Conservation (phyloP, 2,888 invertebrate genomes). For the Spodoptera picta region DNA sequence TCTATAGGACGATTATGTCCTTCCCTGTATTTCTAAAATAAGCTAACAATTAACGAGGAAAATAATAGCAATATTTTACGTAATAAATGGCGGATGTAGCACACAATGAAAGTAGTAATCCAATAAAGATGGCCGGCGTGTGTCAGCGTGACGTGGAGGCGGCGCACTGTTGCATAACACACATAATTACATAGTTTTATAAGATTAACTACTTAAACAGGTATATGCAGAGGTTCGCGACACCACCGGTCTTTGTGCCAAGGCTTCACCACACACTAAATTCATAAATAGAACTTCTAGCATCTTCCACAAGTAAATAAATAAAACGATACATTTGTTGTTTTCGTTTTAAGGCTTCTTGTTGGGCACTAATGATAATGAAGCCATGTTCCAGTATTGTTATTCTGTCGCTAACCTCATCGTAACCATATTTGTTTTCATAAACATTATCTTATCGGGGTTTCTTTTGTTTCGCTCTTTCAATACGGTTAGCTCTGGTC, state of each 20-base stretch:
- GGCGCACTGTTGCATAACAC: conserved; percentile 60
- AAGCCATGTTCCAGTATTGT: conserved; percentile 38
- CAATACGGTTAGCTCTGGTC: conserved; percentile 52
- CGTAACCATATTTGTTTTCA: conserved; percentile 63
- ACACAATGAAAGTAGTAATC: conserved; percentile 67
- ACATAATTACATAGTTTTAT: conserved; percentile 62
- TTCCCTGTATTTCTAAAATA: conserved; percentile 1
- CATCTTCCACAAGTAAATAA: conserved; percentile 41
- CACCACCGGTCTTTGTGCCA: conserved; percentile 39
- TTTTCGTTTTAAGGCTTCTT: conserved; percentile 11
- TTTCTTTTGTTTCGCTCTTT: conserved; percentile 67
- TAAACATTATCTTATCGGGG: conserved; percentile 65
- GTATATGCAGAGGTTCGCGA: conserved; percentile 37
- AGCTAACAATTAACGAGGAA: conserved; percentile 23
- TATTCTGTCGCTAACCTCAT: conserved; percentile 43
- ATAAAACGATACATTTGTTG: conserved; percentile 1
- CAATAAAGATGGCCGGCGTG: conserved; percentile 64
- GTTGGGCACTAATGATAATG: conserved; percentile 32
- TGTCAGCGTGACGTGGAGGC: conserved; percentile 36
- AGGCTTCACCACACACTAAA: conserved; percentile 42
- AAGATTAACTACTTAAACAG: conserved; percentile 60
- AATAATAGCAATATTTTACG: conserved; percentile 53
- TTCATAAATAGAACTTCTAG: conserved; percentile 26
- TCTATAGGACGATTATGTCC: too few species aligned
- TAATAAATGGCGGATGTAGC: conserved; percentile 53